phyloP scores from a whole-genome alignment of 2,888 invertebrate species.

The Dorcus hopei region DNA sequence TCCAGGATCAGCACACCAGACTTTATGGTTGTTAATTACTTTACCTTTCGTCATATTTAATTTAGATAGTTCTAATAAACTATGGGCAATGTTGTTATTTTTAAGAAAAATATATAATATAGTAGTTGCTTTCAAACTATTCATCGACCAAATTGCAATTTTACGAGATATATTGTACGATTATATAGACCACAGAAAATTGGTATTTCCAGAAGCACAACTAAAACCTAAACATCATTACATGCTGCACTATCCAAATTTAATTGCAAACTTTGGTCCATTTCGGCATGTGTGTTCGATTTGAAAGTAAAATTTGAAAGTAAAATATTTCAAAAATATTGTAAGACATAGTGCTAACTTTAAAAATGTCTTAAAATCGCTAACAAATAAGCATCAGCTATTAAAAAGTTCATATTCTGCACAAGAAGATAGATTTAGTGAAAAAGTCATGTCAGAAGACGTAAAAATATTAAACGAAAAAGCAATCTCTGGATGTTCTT shows the following conservation, averaged over 20 bases:
- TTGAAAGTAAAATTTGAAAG: slow-evolving; percentile 20
- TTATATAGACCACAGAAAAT: slow-evolving; percentile 8
- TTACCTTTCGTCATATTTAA: slow-evolving; percentile 13
- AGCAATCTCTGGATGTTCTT: background rate
- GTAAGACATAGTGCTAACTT: slow-evolving; percentile 3
- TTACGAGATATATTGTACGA: slow-evolving; percentile 8
- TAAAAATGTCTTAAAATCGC: slow-evolving; percentile 10
- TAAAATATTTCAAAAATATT: slow-evolving; percentile 19
- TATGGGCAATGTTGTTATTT: slow-evolving; percentile 8
- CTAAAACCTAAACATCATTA: slow-evolving; percentile 21
- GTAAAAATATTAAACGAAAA: background rate
- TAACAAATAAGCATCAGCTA: slow-evolving; percentile 12
- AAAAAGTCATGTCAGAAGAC: slow-evolving; percentile 3
- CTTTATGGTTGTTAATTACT: slow-evolving; percentile 8
- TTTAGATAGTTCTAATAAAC: background rate
- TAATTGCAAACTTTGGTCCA: slow-evolving; percentile 19
- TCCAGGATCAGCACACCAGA: slow-evolving; percentile 6
- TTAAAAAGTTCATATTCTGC: slow-evolving; percentile 3
- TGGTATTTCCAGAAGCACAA: slow-evolving; percentile 10
- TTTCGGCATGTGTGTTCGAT: slow-evolving; percentile 17
- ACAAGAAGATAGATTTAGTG: slow-evolving; percentile 5
- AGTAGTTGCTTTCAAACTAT: slow-evolving; percentile 8
- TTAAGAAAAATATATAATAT: slow-evolving; percentile 13
- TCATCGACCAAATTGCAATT: slow-evolving; percentile 11
- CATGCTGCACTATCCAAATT: slow-evolving; percentile 16